Percentiles rank a stretch among this genome's conserved stretches.
phyloP scores from a whole-genome alignment of 2,888 invertebrate species.

The Ganaspis brasiliensis region DNA sequence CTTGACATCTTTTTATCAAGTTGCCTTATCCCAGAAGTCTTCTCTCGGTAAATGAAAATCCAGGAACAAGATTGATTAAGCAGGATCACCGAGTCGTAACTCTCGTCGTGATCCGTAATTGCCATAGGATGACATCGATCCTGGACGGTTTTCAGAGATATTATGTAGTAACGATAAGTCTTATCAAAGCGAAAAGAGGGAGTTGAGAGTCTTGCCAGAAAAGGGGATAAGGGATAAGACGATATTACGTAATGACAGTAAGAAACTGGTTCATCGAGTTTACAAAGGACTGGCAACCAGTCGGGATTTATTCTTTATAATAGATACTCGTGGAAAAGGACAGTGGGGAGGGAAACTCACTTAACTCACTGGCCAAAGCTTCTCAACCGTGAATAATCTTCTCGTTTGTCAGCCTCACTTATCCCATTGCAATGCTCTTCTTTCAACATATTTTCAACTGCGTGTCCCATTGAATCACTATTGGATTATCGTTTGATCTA shows the following conservation, averaged over 20 bases:
- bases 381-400: constrained; percentile 69
- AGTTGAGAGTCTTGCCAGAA: background rate
- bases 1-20: constrained; percentile 25
- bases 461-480: constrained; percentile 14
- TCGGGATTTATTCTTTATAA: constrained; percentile 62
- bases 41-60: constrained; percentile 40
- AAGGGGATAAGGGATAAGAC: constrained; percentile 29
- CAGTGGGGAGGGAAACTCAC: constrained; percentile 57
- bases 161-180: constrained; percentile 41
- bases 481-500: constrained; percentile 24
- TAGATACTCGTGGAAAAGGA: constrained; percentile 56
- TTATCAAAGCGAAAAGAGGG: constrained; percentile 32
- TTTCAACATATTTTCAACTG: constrained; percentile 43
- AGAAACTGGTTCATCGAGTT: constrained; percentile 51
- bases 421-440: constrained; percentile 60
- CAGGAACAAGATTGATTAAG: constrained; percentile 42
- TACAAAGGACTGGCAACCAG: constrained; percentile 56
- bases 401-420: constrained; percentile 71
- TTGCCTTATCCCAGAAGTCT: constrained; percentile 36
- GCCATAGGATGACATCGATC: constrained; percentile 42
- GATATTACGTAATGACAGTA: constrained; percentile 39
- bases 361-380: constrained; percentile 58
- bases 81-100: constrained; percentile 37
- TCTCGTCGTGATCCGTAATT: constrained; percentile 38
- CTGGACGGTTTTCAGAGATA: constrained; percentile 36